Base-by-base conservation (phyloP, 2,797 vertebrate species). In the Meda fulgida region DNA sequence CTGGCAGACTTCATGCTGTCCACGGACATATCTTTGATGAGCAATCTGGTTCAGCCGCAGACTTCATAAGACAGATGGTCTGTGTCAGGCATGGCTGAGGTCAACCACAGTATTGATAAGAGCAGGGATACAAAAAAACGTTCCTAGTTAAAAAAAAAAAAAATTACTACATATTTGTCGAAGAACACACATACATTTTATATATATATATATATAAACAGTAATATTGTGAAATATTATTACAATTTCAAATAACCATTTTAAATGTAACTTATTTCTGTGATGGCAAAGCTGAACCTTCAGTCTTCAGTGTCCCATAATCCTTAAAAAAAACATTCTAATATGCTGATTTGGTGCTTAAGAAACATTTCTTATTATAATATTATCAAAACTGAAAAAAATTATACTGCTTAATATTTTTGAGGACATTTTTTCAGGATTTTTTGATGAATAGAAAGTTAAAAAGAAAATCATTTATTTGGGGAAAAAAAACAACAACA, bases 31-130 rank as follows among this genome's bases (percentile, higher is more conserved):
- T 81, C 79, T 83, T 72, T 80, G 66, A 69, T 75, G 70, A 86
- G 75, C 38, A 65, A 60, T 81, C 77, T 13, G 67, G 51, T 84
- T 87, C 26, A 76, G 48, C 65, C 38, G 60, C 78, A 65, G 73
- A 79, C 26, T 19, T 81, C 81, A 84, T 31, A 66, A 89, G 67
- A 72, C 81, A 84, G 76, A 79, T 75, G 76, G 70, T 63, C 55
- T 31, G 72, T 78, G 70, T 80, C 63, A 69, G 72, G 46, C 55
- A 60, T 63, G 51, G 36, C 69, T 48, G 26, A 72, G 65, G 81
- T 87, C 63, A 75, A 82, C 78, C 23, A 34, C 26, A 23, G 43
- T 58, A 29, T 46, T 80, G 26, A 40, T 85, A 36, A 78, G 10
- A 81, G 9, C 43, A 66, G 75, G 46, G 31, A 65, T 58, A 46